Evolutionary conservation across 2,888 invertebrate genomes (phyloP), one percentile per base, ranked within the genome.

Genomic region (Hypolimnas misippus): DNA sequence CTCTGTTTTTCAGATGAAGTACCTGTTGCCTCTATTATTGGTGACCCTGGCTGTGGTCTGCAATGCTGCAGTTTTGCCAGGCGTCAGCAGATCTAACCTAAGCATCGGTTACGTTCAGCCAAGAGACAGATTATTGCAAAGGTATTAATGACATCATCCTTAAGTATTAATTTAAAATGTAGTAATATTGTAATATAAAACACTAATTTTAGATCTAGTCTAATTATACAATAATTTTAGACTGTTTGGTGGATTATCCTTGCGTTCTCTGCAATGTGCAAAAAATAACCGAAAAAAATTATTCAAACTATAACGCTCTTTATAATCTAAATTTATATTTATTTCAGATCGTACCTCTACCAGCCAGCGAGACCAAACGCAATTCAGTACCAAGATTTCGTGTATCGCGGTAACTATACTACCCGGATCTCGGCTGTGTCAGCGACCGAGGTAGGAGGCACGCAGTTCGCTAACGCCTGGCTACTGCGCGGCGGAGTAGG

Each of bases 321-420:
- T n/a, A n/a, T n/a, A n/a, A n/a, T n/a, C n/a, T n/a, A n/a, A n/a
- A n/a, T n/a, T n/a, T n/a, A n/a, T n/a, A n/a, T n/a, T n/a, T n/a
- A n/a, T n/a, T n/a, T n/a, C n/a, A 85, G 85, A 57, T 58, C 70
- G 0, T 80, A 78, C 65, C 65, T 81, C 1, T 76, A 78, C 65
- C 79, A 76, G 14, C 62, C 70, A 2, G 67, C 82, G 0, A 64
- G 80, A 0, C 10, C 67, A 0, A 86, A 86, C 65, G 58, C 81
- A 0, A 67, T 86, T 0, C 89, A 89, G 57, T 79, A 74, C 49
- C 83, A 89, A 70, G 87, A 90, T 66, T 71, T 84, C 8, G 58
- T 73, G 0, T 89, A 78, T 73, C 78, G 79, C 0, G 89, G 86
- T 1, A 83, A 81, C 58, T 7, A 19, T 1, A 74, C 74, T 0